Evolutionary conservation across 2,113 vertebrate genomes (phyloP).

Genomic region (Rhombomys opimus): DNA sequence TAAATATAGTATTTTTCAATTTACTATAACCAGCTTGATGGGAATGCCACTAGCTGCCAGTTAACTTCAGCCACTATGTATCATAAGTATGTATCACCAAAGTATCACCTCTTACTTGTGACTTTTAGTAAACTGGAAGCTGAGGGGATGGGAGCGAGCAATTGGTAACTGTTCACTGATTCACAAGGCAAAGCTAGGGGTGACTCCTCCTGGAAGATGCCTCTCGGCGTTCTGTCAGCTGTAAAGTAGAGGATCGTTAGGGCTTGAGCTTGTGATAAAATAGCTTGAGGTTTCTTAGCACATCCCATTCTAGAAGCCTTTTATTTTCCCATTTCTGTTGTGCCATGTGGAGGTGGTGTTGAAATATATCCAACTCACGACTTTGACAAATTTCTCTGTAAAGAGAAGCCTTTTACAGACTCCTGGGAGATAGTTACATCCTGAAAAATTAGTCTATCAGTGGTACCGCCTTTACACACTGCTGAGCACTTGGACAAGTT

Average conservation of each 20-base stretch:
- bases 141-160: neutral
- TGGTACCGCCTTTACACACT: neutral
- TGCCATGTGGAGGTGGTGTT: neutral
- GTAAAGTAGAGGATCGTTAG: neutral
- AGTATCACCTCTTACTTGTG: neutral
- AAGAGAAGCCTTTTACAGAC: neutral
- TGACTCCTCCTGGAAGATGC: neutral
- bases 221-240: neutral
- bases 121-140: neutral
- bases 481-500: neutral
- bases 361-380: slow-evolving; percentile 11
- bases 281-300: slow-evolving; percentile 24
- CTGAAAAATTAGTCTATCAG: neutral
- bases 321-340: neutral
- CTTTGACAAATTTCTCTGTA: neutral
- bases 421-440: neutral
- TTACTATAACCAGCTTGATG: neutral
- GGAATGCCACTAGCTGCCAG: neutral
- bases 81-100: too few species aligned
- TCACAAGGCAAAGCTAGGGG: neutral
- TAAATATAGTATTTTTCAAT: neutral
- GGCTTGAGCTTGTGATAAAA: neutral
- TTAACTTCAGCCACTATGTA: neutral
- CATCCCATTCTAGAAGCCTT: neutral
- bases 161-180: neutral